Evolutionary conservation across 2,797 vertebrate genomes (phyloP).

Genomic region (Melopsittacus undulatus): DNA sequence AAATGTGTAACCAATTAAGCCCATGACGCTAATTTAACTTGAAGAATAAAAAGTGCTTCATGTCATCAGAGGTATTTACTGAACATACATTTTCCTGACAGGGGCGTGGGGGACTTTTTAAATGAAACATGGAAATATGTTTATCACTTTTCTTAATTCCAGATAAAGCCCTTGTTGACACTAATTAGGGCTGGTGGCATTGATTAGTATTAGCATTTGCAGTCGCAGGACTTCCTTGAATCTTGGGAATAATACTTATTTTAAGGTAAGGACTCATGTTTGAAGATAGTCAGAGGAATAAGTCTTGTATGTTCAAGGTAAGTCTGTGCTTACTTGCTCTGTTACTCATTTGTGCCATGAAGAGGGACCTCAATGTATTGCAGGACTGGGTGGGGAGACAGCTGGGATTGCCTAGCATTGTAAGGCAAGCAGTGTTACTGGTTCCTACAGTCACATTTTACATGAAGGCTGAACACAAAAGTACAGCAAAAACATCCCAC

Average conservation of each 20-base stretch:
- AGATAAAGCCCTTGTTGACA: neutral
- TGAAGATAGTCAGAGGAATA: neutral
- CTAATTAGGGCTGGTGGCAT: neutral
- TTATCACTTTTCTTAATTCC: neutral
- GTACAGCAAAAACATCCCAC: accelerated
- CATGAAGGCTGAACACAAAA: neutral
- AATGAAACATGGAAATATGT: neutral
- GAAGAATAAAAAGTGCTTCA: neutral
- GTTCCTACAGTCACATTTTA: neutral
- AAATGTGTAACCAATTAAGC: conserved; percentile 46
- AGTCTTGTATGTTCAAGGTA: neutral
- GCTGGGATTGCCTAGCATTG: neutral
- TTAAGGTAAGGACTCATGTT: neutral
- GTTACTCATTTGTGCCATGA: neutral
- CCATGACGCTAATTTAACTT: conserved; percentile 13
- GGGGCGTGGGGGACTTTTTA: neutral
- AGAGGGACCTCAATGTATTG: accelerated
- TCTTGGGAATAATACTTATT: neutral
- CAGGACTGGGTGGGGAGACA: neutral
- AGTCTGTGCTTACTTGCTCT: neutral
- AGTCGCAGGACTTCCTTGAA: neutral
- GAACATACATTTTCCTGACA: neutral
- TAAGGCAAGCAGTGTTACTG: too few species aligned
- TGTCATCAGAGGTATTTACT: neutral
- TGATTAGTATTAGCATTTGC: neutral